Base-by-base conservation (phyloP, 1,140 invertebrate genomes). In the Drosophila erecta region DNA sequence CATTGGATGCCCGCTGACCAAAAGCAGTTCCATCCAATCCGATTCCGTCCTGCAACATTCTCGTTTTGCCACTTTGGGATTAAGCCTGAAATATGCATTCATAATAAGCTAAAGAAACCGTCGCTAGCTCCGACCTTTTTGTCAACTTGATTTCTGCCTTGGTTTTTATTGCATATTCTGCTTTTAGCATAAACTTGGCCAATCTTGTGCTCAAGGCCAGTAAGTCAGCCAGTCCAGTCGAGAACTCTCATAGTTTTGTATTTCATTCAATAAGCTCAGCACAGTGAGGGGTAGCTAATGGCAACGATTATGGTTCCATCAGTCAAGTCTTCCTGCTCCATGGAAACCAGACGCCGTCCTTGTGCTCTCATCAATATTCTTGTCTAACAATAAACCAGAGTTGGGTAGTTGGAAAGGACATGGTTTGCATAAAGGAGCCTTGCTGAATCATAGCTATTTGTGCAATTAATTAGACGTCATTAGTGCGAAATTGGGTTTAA, bases 1-100 rank as follows among this genome's bases (percentile, higher is more conserved):
- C 72, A 56, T 76, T 55, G 53, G 53, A 58, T 62, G 47, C 76
- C 54, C 46, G 65, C 54, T 64, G 57, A 46, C 79, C 81, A 86
- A 85, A 85, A 85, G 78, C 62, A 72, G 81, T 80, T 65, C 57
- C 80, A 77, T 75, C 47, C 71, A 51, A 41, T 43, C 67, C 73
- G 37, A 38, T 14, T 38, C 71, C 55, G 47, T 41, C 67, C 73
- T 71, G 79, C 75, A 74, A 89, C 83, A 85, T 86, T 86, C 83
- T 87, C 84, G 83, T 86, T 86, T 87, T 86, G 83, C 83, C 84
- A 86, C 83, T 86, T 86, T 86, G 79, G 81, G 83, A 86, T 86
- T 86, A 86, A 86, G 79, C 79, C 81, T 87, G 76, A 86, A 86
- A 86, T 86, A 87, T 86, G 83, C 79, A 86, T 89, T 86, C 71